phyloP scores from a whole-genome alignment of 2,797 vertebrate genomes.

The Neomorphus geoffroyi region DNA sequence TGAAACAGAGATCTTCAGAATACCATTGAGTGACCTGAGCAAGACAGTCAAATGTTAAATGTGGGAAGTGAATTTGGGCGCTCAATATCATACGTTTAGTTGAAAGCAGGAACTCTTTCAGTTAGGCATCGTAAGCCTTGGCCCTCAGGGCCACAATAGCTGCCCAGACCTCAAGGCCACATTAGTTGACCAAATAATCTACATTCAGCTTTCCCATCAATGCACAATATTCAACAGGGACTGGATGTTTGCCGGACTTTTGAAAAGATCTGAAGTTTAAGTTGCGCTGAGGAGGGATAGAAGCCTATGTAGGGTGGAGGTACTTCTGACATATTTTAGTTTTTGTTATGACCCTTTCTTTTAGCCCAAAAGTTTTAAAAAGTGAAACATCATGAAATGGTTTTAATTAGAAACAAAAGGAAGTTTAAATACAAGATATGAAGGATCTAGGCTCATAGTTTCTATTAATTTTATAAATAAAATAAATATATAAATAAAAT shows the following conservation, averaged over 20 bases:
- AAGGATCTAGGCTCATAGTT: neutral
- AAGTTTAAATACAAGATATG: neutral
- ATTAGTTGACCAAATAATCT: neutral
- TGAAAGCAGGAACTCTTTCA: neutral
- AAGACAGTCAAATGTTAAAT: neutral
- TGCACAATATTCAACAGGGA: neutral
- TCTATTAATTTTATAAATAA: neutral
- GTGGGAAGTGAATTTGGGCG: neutral
- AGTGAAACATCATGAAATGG: neutral
- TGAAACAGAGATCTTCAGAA: neutral
- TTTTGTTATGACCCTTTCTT: neutral
- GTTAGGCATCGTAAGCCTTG: neutral
- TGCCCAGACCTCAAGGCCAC: neutral
- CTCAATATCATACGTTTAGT: neutral
- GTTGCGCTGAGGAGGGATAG: neutral
- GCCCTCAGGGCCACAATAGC: neutral
- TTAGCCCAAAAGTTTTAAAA: neutral
- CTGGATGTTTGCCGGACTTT: neutral
- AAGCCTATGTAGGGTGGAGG: neutral
- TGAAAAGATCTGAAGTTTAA: neutral
- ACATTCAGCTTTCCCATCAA: neutral
- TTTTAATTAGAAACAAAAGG: neutral
- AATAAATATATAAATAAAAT: no score
- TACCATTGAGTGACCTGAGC: neutral
- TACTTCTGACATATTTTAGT: neutral